Conservation (phyloP, 2,113 vertebrate genomes). For the Neotragus moschatus region DNA sequence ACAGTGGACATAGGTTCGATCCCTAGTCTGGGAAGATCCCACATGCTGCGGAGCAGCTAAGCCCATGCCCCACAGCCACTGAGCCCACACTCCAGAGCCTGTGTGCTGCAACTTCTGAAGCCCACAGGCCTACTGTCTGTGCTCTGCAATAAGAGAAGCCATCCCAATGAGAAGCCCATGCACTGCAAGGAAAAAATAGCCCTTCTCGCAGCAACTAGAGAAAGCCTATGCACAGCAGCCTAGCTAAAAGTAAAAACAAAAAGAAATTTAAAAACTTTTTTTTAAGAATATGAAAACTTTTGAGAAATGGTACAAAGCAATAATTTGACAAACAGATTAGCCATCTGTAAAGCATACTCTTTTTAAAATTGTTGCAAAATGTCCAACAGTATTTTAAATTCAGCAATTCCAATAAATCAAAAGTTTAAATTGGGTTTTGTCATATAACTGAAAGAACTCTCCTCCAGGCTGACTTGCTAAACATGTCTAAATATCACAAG, state of each 20-base stretch:
- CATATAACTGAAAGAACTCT: not conserved
- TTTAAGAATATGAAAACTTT: not conserved
- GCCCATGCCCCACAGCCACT: not conserved
- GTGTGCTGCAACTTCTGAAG: not conserved
- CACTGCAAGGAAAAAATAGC: not conserved
- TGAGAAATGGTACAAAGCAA: not conserved
- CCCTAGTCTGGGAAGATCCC: not conserved
- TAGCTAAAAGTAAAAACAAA: not conserved
- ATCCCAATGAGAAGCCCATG: not conserved
- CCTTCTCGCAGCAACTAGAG: not conserved
- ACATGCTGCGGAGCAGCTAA: not conserved
- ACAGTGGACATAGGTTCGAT: not conserved
- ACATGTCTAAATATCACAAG: not conserved
- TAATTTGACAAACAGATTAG: not conserved
- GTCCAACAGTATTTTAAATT: not conserved
- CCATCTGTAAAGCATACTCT: not conserved
- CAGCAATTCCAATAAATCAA: constrained; percentile 6
- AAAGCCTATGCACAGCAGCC: not conserved
- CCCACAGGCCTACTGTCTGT: not conserved
- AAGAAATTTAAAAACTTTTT: not conserved
- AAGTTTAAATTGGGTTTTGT: not conserved
- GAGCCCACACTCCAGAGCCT: not conserved
- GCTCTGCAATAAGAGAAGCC: not conserved
- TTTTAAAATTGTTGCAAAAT: constrained; percentile 17
- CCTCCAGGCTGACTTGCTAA: not conserved